Evolutionary conservation across 2,888 invertebrate species (phyloP).

Genomic region (Cancer borealis): DNA sequence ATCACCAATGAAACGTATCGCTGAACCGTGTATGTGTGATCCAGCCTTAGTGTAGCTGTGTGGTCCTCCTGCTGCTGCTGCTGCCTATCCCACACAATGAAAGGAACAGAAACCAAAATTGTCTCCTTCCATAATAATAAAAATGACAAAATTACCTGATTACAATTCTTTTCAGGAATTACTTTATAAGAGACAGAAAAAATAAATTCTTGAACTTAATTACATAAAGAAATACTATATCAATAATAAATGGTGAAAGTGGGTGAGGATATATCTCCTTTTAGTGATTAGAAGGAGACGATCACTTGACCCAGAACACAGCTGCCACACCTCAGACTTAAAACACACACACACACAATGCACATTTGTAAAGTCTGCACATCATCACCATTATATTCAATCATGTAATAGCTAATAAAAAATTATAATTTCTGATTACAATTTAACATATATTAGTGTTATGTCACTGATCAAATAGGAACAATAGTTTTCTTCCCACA

Average conservation of each 20-base stretch:
- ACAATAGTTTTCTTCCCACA: not conserved
- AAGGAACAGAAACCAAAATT: not conserved
- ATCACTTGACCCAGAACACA: not conserved
- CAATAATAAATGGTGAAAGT: not conserved
- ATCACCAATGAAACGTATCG: no score
- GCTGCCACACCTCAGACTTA: not conserved
- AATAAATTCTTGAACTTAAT: no score
- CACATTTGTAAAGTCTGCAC: not conserved
- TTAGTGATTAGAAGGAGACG: not conserved
- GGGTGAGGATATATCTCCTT: not conserved
- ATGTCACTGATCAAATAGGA: constrained; percentile 13
- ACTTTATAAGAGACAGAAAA: no score
- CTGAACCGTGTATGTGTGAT: no score
- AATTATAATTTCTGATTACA: not conserved
- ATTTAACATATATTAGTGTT: not conserved
- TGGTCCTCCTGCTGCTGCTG: not conserved
- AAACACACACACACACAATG: not conserved
- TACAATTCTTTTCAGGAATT: no score
- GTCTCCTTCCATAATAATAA: not conserved
- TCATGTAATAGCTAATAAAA: not conserved
- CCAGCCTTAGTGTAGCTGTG: not conserved
- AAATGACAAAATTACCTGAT: not conserved
- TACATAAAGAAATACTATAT: not conserved
- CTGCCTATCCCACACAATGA: not conserved
- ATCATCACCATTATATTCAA: not conserved